phyloP scores from a whole-genome alignment of 2,113 vertebrate genomes.

The Acrocephalus arundinaceus region DNA sequence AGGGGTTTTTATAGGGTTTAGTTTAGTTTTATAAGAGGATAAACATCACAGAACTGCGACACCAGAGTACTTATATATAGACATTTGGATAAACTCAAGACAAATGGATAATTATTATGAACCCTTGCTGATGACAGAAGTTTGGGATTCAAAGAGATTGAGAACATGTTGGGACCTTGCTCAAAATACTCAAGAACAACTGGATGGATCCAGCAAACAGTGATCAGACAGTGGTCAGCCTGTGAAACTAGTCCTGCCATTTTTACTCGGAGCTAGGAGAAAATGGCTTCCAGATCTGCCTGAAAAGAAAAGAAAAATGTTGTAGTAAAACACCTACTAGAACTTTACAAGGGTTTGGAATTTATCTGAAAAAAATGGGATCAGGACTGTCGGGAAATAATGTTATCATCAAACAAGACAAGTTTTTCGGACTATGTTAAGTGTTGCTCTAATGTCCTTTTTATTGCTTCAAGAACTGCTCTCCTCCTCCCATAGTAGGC shows the following conservation, averaged over 20 bases:
- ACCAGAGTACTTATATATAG: not conserved
- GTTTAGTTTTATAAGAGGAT: not conserved
- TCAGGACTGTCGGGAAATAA: not conserved
- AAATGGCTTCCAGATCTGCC: not conserved
- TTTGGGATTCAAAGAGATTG: not conserved
- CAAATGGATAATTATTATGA: not conserved
- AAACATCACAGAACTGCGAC: not conserved
- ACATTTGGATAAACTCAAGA: not conserved
- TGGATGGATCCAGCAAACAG: not conserved
- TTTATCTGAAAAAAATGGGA: not conserved
- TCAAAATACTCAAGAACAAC: not conserved
- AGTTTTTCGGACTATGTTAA: not conserved
- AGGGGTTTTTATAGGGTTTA: not conserved
- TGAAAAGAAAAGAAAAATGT: not conserved
- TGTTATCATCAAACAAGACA: not conserved
- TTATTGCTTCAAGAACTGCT: not conserved
- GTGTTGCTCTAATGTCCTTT: not conserved
- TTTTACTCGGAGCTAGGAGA: not conserved
- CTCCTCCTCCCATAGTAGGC: not conserved
- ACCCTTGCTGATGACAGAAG: not conserved
- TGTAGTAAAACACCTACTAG: not conserved
- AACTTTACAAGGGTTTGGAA: not conserved
- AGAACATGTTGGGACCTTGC: not conserved
- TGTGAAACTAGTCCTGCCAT: not conserved
- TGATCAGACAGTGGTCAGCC: not conserved